phyloP scores from a whole-genome alignment of 2,888 invertebrate genomes.

The Zygaena filipendulae region DNA sequence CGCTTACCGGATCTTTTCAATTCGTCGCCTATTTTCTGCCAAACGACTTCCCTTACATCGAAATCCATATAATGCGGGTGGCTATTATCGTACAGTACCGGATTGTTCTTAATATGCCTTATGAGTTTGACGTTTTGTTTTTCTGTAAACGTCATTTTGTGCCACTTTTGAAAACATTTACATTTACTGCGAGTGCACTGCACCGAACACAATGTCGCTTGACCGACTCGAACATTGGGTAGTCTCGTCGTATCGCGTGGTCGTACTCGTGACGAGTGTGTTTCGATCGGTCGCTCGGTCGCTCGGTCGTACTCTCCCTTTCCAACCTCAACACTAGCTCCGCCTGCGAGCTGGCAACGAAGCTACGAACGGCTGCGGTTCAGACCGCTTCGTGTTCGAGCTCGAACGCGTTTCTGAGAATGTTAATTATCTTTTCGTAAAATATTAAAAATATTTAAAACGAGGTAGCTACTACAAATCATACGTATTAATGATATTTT shows the following conservation, averaged over 20 bases:
- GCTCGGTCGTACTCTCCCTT: not conserved
- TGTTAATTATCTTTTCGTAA: too few relatives aligned
- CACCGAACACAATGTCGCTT: too few relatives aligned
- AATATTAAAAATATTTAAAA: too few relatives aligned
- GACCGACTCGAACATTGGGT: not conserved
- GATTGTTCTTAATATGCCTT: constrained; percentile 37
- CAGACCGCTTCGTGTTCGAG: too few relatives aligned
- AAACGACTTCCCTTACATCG: constrained; percentile 42
- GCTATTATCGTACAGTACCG: constrained; percentile 38
- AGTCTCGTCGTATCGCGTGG: not conserved
- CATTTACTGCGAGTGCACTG: too few relatives aligned
- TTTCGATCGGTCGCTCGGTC: not conserved
- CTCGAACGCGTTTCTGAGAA: too few relatives aligned
- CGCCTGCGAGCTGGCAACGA: not conserved
- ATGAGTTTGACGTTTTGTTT: constrained; percentile 40
- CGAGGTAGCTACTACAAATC: too few relatives aligned
- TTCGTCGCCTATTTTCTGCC: constrained; percentile 51
- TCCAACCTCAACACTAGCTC: not conserved
- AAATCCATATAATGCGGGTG: constrained; percentile 40
- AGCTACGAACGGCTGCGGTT: not conserved
- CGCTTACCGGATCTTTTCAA: constrained; percentile 43
- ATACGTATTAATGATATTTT: too few relatives aligned
- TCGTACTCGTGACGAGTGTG: not conserved
- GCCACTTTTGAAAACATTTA: constrained; percentile 9
- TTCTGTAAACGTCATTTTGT: constrained; percentile 30